Percentiles rank a stretch among this genome's conserved stretches.
Evolutionary conservation across 2,888 invertebrate genomes (phyloP).

Genomic region (Lithosia quadra): DNA sequence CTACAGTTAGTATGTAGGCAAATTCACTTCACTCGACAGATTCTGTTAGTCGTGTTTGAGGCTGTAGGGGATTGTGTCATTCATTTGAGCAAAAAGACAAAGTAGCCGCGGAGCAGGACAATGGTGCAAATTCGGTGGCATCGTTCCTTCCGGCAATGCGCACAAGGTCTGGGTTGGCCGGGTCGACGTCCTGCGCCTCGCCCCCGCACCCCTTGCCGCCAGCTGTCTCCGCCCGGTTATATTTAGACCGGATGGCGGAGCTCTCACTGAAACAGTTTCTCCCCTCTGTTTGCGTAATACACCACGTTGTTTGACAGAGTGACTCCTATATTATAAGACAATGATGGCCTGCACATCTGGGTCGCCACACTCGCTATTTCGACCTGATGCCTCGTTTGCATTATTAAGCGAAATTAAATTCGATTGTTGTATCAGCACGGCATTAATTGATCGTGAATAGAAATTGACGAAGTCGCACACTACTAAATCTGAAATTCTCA

Average conservation of each 20-base stretch:
- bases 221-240: constrained; percentile 78
- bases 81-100: constrained; percentile 26
- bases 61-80: constrained; percentile 22
- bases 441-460: constrained; percentile 29
- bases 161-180: constrained; percentile 79
- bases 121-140: constrained; percentile 64
- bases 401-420: constrained; percentile 32
- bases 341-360: constrained; percentile 44
- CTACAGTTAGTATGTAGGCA: constrained; percentile 22
- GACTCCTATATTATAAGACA: constrained; percentile 61
- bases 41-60: constrained; percentile 37
- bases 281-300: constrained; percentile 76
- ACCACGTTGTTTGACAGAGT: constrained; percentile 64
- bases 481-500: constrained; percentile 30
- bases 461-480: constrained; percentile 18
- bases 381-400: constrained; percentile 38
- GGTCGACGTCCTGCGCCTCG: constrained; percentile 72
- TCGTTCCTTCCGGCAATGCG: constrained; percentile 71
- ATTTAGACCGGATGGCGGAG: constrained; percentile 81
- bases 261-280: constrained; percentile 79
- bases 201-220: constrained; percentile 58
- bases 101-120: constrained; percentile 44
- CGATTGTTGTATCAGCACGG: constrained; percentile 33
- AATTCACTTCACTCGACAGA: constrained; percentile 41
- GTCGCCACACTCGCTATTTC: constrained; percentile 33